Evolutionary conservation across 2,797 vertebrate genomes (phyloP).

Genomic region (Oryzias sinensis): DNA sequence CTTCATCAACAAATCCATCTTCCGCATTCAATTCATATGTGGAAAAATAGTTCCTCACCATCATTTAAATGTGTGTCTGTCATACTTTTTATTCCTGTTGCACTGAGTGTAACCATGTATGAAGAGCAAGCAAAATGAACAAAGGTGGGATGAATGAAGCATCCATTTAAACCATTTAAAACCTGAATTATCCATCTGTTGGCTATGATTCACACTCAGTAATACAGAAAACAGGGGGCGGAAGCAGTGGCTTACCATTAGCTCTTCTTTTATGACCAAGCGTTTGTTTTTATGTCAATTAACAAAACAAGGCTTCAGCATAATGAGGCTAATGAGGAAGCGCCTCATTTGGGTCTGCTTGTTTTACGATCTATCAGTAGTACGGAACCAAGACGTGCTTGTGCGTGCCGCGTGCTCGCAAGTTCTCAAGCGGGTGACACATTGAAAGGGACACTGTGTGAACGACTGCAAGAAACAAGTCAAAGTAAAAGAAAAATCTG

Average conservation of each 20-base stretch:
- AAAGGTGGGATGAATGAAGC: constrained; percentile 18
- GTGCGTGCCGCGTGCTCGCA: not conserved
- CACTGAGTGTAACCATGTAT: not conserved
- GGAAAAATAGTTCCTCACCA: no score
- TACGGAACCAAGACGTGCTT: constrained; percentile 19
- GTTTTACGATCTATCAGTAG: constrained; percentile 48
- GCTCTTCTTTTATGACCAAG: constrained; percentile 56
- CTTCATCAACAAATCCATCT: no score
- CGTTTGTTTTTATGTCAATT: constrained; percentile 74
- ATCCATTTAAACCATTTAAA: constrained; percentile 12
- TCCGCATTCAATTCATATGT: no score
- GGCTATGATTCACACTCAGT: constrained; percentile 16
- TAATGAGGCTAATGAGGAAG: constrained; percentile 69
- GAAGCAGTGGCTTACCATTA: constrained; percentile 45
- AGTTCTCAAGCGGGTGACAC: not conserved
- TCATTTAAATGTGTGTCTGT: not conserved
- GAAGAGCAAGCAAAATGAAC: not conserved
- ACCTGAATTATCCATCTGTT: constrained; percentile 20
- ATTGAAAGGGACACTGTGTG: not conserved
- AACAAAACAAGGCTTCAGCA: constrained; percentile 64
- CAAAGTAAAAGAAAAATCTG: constrained; percentile 2
- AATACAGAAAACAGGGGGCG: constrained; percentile 24
- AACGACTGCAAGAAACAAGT: not conserved
- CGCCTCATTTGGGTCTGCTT: constrained; percentile 53
- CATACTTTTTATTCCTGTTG: not conserved